Percentiles rank a stretch among this genome's conserved stretches.
phyloP scores from a whole-genome alignment of 2,113 vertebrate species.

The Hiodon tergisus region DNA sequence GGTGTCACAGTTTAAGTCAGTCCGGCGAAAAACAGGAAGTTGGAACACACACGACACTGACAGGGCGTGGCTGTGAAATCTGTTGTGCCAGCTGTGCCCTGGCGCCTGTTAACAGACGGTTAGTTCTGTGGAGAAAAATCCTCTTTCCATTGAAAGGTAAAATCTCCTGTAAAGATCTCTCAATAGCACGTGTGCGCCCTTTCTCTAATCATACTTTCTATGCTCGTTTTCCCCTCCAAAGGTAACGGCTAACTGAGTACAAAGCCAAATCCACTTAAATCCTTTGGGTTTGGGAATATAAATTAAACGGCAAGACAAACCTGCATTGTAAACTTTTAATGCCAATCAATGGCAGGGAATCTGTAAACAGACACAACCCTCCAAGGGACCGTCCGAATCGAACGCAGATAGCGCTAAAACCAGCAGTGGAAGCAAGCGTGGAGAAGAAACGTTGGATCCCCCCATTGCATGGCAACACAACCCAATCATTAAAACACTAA shows the following conservation, averaged over 20 bases:
- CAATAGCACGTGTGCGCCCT: not conserved
- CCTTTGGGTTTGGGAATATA: no score
- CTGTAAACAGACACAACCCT: no score
- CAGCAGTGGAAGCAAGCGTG: no score
- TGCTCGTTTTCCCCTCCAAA: not conserved
- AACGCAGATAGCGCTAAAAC: no score
- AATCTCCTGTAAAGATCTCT: not conserved
- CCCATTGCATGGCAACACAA: no score
- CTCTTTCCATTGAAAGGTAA: not conserved
- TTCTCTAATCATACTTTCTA: not conserved
- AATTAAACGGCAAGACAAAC: no score
- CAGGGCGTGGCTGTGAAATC: not conserved
- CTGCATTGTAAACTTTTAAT: no score
- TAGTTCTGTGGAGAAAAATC: not conserved
- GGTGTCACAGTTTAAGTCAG: constrained; percentile 36
- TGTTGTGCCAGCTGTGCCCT: not conserved
- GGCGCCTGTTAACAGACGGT: constrained; percentile 35
- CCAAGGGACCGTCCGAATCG: no score
- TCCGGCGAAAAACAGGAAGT: constrained; percentile 24
- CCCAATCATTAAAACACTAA: no score
- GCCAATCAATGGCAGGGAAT: no score
- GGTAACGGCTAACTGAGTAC: not conserved
- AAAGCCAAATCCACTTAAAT: constrained; percentile 1
- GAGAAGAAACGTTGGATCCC: no score
- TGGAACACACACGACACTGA: constrained; percentile 40